phyloP scores from a whole-genome alignment of 2,113 vertebrate species.

The Aldabrachelys gigantea region DNA sequence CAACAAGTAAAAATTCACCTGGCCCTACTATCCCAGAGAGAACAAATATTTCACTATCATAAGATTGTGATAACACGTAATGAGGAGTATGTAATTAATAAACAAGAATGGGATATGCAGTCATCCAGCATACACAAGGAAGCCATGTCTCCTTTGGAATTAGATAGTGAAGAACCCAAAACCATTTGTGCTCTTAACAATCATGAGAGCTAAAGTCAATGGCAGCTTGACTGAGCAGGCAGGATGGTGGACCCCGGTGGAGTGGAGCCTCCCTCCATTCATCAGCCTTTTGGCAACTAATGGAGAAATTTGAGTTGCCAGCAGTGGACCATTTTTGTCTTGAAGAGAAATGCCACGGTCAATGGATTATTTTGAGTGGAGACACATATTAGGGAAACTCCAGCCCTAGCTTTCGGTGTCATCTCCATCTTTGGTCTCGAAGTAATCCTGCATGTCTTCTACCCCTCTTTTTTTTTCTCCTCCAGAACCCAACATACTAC shows the following conservation, averaged over 20 bases:
- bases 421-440: background rate
- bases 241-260: background rate
- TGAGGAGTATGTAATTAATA: background rate
- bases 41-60: no score
- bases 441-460: background rate
- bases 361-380: background rate
- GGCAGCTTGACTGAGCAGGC: background rate
- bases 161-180: background rate
- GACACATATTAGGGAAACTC: background rate
- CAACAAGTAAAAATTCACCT: no score
- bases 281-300: background rate
- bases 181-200: background rate
- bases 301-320: background rate
- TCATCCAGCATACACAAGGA: background rate
- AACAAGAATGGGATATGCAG: background rate
- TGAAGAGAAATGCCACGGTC: background rate
- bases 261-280: background rate
- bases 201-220: background rate
- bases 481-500: no score
- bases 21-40: no score
- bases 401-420: no score
- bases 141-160: no score
- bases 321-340: background rate
- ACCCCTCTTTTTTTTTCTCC: no score
- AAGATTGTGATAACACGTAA: background rate